Evolutionary conservation across 2,888 invertebrate species (phyloP).

Genomic region (Spisula solida): DNA sequence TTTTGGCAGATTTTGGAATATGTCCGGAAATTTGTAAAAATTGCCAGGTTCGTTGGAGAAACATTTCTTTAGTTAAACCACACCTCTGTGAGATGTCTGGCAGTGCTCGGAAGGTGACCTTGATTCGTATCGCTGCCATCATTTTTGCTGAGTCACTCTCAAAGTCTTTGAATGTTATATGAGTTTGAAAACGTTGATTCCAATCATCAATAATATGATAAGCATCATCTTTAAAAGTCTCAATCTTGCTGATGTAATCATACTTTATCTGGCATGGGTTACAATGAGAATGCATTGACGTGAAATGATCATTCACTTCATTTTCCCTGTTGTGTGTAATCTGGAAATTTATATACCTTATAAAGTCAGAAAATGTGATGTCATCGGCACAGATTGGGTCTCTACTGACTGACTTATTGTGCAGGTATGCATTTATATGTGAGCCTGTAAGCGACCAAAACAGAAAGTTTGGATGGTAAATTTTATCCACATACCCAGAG

Average conservation of each 20-base stretch:
- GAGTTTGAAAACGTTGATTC: conserved; percentile 59
- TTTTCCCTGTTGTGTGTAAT: not conserved
- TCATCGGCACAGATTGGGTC: conserved; percentile 74
- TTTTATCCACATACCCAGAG: conserved; percentile 79
- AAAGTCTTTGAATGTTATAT: conserved; percentile 72
- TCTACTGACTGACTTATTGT: conserved; percentile 29
- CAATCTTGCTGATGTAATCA: conserved; percentile 75
- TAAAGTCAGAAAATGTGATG: conserved; percentile 76
- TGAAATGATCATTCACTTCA: conserved; percentile 73
- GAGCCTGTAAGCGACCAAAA: conserved; percentile 74
- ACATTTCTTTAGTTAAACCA: conserved; percentile 68
- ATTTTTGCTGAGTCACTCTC: conserved; percentile 71
- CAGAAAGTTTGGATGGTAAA: conserved; percentile 76
- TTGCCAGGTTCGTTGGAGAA: conserved; percentile 73
- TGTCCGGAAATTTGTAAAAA: conserved; percentile 78
- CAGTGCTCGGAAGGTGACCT: conserved; percentile 62
- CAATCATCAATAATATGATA: conserved; percentile 61
- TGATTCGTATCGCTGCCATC: conserved; percentile 55
- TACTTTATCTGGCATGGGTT: conserved; percentile 74
- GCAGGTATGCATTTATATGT: conserved; percentile 58
- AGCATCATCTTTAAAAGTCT: conserved; percentile 74
- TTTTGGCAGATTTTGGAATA: conserved; percentile 62
- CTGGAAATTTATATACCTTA: conserved; percentile 71
- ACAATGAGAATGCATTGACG: conserved; percentile 73
- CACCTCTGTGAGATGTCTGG: conserved; percentile 56